Base-by-base conservation (phyloP, 2,888 invertebrate species). In the Drosophila gaucha region DNA sequence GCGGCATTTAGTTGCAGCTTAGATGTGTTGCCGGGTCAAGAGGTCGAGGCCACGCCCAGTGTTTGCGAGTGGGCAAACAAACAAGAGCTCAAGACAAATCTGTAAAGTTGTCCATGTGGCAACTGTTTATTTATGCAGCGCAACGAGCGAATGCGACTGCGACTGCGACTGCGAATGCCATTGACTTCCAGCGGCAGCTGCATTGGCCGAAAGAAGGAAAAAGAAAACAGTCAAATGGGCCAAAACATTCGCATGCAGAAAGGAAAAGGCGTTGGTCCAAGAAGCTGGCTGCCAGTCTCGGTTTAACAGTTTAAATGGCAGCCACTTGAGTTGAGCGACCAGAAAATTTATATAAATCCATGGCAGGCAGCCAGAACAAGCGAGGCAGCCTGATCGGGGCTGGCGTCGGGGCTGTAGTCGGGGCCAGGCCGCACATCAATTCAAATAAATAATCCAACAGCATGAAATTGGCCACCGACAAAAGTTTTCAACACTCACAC, bases 381-480 rank as follows among this genome's bases (percentile, higher is more conserved):
- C 16, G 26, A n/a, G 44, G 18, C 14, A 36, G 36, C 8, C 44
- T 36, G 26, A 1, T 30, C n/a, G n/a, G 1, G 14, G 14, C 28
- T 16, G 26, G 3, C 3, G 28, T 8, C 28, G 30, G 30, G 14
- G 9, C 20, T 4, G 35, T 26, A 8, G 33, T 18, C 16, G 6
- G 41, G 9, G 36, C 30, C 67, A 62, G 39, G 67, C 80, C 84
- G 87, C 80, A 80, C 87, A 87, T 82, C 87, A 87, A 85, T 87
- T 87, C 82, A 87, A 87, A 87, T 87, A 87, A 82, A 82, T 82
- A 82, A 87, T 84, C 87, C 82, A 85, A 78, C 18, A 82, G 87
- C 87, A 87, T 85, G 67, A 82, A 87, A 82, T 80, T 86, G 86
- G 73, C 80, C 80, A 62, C 73, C 80, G 67, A 67, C 62, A 67